phyloP scores from a whole-genome alignment of 1,140 invertebrate genomes.

The Drosophila hydei region DNA sequence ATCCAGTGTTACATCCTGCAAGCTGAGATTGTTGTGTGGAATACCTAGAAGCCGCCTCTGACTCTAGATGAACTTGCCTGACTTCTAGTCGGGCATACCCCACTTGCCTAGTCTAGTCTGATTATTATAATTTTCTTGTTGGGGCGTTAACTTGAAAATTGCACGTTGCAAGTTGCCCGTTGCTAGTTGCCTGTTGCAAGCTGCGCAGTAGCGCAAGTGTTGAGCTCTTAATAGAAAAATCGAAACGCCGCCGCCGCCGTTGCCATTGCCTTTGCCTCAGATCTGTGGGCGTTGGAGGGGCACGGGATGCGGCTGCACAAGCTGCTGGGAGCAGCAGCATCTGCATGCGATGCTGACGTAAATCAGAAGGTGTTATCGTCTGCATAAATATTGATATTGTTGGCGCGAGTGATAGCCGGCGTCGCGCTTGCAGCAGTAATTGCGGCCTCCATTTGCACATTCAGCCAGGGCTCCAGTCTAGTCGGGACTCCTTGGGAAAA shows the following conservation, averaged over 20 bases:
- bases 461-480: constrained; percentile 28
- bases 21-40: too few species aligned
- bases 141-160: constrained; percentile 81
- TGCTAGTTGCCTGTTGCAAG: constrained; percentile 45
- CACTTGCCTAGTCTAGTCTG: neutral
- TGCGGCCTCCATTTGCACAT: constrained; percentile 53
- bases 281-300: constrained; percentile 43
- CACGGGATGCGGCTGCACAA: constrained; percentile 17
- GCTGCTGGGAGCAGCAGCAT: constrained; percentile 42
- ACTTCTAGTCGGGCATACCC: neutral
- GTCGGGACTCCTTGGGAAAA: constrained; percentile 62
- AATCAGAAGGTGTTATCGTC: constrained; percentile 83
- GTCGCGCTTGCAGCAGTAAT: constrained; percentile 79
- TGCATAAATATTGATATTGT: constrained; percentile 83
- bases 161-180: constrained; percentile 62
- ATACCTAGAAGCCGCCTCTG: neutral
- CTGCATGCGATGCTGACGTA: constrained; percentile 78
- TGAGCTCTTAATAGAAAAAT: constrained; percentile 82
- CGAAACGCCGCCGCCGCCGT: constrained; percentile 37
- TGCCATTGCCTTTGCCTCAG: constrained; percentile 7
- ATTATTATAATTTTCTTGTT: constrained; percentile 24
- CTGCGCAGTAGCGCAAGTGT: constrained; percentile 76
- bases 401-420: constrained; percentile 79
- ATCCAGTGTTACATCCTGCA: too few species aligned
- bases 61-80: too few species aligned